Conservation (phyloP, 2,888 invertebrate species). For the Drosophila recens region DNA sequence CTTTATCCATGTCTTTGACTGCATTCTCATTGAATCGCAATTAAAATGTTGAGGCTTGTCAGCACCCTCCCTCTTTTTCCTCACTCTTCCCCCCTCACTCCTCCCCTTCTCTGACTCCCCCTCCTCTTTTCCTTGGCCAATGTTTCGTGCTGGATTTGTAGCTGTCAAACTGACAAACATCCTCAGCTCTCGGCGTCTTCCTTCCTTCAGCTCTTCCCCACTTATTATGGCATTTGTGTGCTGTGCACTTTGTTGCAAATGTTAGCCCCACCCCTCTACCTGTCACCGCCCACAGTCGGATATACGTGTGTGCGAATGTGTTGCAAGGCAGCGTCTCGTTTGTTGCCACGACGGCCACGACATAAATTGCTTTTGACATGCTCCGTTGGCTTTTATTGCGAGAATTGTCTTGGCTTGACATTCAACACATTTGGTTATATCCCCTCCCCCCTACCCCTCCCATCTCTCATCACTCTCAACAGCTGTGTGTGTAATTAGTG, state of each 20-base stretch:
- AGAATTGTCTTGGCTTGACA: constrained; percentile 72
- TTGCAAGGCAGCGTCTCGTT: constrained; percentile 16
- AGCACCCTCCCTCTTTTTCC: neutral
- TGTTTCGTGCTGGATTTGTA: constrained; percentile 72
- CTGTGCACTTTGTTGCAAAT: constrained; percentile 25
- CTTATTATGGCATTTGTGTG: constrained; percentile 78
- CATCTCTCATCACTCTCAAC: neutral
- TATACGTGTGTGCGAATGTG: constrained; percentile 1
- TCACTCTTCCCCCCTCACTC: no score
- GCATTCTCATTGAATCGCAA: constrained; percentile 76
- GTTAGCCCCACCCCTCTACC: constrained; percentile 9
- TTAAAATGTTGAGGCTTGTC: constrained; percentile 61
- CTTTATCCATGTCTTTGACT: constrained; percentile 14
- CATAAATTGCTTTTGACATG: constrained; percentile 79
- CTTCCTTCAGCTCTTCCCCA: constrained; percentile 22
- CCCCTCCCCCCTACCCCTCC: neutral
- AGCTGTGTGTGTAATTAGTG: constrained; percentile 42
- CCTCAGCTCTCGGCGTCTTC: constrained; percentile 18
- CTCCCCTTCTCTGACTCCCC: neutral
- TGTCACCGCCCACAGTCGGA: constrained; percentile 8
- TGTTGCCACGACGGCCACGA: constrained; percentile 42
- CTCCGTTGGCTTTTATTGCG: constrained; percentile 76
- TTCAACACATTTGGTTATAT: constrained; percentile 52
- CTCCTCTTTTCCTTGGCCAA: neutral
- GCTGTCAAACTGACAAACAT: constrained; percentile 78